Conservation (phyloP, 2,888 invertebrate species). For the Eretmocerus hayati region DNA sequence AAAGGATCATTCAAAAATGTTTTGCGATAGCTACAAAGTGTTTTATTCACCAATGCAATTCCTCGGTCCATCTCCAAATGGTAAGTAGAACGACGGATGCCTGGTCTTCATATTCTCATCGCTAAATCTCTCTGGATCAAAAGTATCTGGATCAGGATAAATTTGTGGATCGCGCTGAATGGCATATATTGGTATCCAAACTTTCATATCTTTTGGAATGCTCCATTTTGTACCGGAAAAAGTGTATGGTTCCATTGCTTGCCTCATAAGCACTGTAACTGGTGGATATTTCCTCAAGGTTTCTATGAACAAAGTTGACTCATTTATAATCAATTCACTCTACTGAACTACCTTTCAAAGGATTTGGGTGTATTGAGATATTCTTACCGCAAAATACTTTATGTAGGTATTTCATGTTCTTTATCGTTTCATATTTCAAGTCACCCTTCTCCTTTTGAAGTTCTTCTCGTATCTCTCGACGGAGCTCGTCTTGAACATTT, state of each 20-base stretch:
- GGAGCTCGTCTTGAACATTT: conserved; percentile 41
- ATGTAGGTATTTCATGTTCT: conserved; percentile 45
- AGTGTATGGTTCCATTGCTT: conserved; percentile 31
- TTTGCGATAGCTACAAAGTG: not conserved
- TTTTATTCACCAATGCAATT: conserved; percentile 37
- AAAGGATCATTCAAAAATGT: not conserved
- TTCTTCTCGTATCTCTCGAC: conserved; percentile 39
- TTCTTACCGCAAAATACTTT: conserved; percentile 39
- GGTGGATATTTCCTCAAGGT: conserved; percentile 48
- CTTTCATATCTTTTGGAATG: conserved; percentile 24
- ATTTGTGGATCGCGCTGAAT: conserved; percentile 31
- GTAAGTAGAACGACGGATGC: conserved; percentile 29
- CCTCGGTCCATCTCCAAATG: conserved; percentile 40
- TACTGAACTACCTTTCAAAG: not conserved
- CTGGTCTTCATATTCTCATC: conserved; percentile 21
- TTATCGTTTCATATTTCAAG: conserved; percentile 43
- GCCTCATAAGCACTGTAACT: conserved; percentile 35
- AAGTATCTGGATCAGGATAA: conserved; percentile 30
- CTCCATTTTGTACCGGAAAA: conserved; percentile 28
- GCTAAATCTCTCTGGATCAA: conserved; percentile 33
- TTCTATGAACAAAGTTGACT: conserved; percentile 35
- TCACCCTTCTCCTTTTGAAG: conserved; percentile 33
- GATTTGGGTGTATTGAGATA: not conserved
- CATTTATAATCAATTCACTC: not conserved
- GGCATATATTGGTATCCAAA: conserved; percentile 28